Percentiles rank a stretch among this genome's conserved stretches.
phyloP scores from a whole-genome alignment of 2,113 vertebrate species.

The Notiomystis cincta region DNA sequence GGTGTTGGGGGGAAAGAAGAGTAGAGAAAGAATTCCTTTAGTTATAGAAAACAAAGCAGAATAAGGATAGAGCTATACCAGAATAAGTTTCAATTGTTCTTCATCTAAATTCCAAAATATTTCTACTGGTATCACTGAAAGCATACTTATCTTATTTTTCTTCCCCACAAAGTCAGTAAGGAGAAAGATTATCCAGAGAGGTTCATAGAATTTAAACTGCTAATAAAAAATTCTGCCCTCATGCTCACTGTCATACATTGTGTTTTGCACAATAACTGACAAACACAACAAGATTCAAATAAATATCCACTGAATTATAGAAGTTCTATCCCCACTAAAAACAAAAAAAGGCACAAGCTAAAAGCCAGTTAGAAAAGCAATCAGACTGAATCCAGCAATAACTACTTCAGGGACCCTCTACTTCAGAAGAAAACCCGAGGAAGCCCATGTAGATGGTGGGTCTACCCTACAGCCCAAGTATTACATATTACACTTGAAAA shows the following conservation, averaged over 20 bases:
- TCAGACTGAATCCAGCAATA: neutral
- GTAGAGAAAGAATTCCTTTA: neutral
- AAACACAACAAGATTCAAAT: neutral
- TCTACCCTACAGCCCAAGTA: neutral
- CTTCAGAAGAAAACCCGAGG: neutral
- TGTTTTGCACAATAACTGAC: neutral
- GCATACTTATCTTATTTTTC: neutral
- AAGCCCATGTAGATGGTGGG: neutral
- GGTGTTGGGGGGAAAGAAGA: neutral
- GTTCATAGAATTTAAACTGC: neutral
- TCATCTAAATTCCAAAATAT: neutral
- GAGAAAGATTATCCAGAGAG: neutral
- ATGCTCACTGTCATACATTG: neutral
- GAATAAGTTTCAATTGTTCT: neutral
- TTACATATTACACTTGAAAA: neutral
- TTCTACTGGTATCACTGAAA: neutral
- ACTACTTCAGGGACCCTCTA: neutral
- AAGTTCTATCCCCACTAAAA: neutral
- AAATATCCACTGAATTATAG: neutral
- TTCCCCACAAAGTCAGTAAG: neutral
- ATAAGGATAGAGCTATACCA: neutral
- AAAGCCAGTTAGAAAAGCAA: neutral
- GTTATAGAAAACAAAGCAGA: neutral
- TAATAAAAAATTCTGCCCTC: neutral
- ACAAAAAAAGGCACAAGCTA: neutral